Evolutionary conservation across 1,140 invertebrate species (phyloP).

Genomic region (Zeugodacus cucurbitae): DNA sequence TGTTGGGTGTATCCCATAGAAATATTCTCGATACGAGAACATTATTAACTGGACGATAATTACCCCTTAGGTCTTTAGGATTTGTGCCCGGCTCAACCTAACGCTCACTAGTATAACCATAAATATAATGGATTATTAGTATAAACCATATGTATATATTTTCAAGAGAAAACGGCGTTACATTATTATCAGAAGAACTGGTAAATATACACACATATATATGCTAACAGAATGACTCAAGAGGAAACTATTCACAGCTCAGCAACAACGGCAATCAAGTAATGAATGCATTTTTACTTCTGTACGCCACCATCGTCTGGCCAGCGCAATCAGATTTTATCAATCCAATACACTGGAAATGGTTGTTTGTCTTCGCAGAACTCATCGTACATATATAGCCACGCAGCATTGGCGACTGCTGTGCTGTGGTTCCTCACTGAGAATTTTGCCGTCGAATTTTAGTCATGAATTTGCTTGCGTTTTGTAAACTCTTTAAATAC

Average conservation of each 20-base stretch:
- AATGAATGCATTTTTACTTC: not conserved
- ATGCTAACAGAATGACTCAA: not conserved
- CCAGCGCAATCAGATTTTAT: not conserved
- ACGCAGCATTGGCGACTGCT: not conserved
- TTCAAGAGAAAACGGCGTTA: too few relatives aligned
- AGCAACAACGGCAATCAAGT: not conserved
- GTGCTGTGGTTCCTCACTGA: not conserved
- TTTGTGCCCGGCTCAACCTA: too few relatives aligned
- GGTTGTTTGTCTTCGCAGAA: not conserved
- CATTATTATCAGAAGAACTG: too few relatives aligned
- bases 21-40: too few relatives aligned
- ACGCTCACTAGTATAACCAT: too few relatives aligned
- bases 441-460: not conserved
- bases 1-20: too few relatives aligned
- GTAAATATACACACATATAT: not conserved
- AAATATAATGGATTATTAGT: too few relatives aligned
- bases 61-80: too few relatives aligned
- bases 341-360: not conserved
- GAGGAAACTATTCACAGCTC: not conserved
- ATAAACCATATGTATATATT: too few relatives aligned
- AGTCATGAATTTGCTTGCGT: not conserved
- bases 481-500: not conserved
- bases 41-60: too few relatives aligned
- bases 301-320: not conserved
- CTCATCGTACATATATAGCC: not conserved